phyloP scores from a whole-genome alignment of 64 coral and sea anemone species.

The Montipora sp. region DNA sequence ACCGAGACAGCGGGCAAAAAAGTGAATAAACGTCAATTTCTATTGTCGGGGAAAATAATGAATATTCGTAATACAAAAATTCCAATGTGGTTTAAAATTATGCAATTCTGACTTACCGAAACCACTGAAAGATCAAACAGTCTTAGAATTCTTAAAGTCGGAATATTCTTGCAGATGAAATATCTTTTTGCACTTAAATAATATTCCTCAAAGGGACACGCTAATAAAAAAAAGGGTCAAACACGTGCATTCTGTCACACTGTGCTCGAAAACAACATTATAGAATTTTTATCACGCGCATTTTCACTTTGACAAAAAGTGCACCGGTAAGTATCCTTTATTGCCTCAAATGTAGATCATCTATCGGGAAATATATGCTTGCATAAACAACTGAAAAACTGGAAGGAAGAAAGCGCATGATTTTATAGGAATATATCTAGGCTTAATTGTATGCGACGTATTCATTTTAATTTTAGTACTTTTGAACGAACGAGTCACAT shows the following conservation, averaged over 20 bases:
- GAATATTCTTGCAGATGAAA: background rate
- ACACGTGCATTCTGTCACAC: slow-evolving; percentile 43
- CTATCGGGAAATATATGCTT: slow-evolving; percentile 13
- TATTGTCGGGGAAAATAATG: slow-evolving; percentile 31
- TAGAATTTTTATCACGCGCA: slow-evolving; percentile 3
- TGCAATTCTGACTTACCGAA: background rate
- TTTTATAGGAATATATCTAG: slow-evolving; percentile 16
- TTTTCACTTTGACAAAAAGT: slow-evolving; percentile 5
- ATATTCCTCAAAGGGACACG: background rate
- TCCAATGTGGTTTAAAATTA: slow-evolving; percentile 52
- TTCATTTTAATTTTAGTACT: background rate
- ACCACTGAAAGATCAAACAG: background rate
- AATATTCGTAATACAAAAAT: slow-evolving; percentile 56
- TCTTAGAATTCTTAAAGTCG: background rate
- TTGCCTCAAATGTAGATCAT: slow-evolving; percentile 15
- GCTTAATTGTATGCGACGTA: background rate
- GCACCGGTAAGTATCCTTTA: slow-evolving; percentile 3
- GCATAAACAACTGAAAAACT: background rate
- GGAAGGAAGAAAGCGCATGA: background rate
- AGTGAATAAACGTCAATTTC: slow-evolving; percentile 23
- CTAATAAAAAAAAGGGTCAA: background rate
- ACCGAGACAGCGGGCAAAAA: background rate
- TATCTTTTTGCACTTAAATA: background rate
- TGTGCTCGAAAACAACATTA: slow-evolving; percentile 15
- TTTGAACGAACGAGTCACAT: background rate